A percentile compares a stretch with the other conserved stretches of the same genome.
These are phyloP conservation scores for Taenaris catops DNA, from an alignment of 2,888 invertebrate genomes.

Conservation along the genomic window DNA sequence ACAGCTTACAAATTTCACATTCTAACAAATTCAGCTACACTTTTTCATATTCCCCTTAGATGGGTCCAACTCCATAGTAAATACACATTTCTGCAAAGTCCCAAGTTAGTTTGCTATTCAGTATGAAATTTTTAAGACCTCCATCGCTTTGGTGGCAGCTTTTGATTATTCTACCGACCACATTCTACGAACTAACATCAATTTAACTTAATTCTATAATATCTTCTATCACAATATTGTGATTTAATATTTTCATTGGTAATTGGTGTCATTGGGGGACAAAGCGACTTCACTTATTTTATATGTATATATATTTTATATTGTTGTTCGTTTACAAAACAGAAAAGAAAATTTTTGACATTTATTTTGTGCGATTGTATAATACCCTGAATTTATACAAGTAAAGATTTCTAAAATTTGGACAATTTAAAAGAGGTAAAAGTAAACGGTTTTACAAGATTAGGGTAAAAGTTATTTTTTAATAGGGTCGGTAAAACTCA, in stretches of 20 bases:
- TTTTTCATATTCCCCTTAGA: too few species aligned
- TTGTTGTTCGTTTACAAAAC: conserved; percentile 26
- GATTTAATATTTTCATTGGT: conserved; percentile 35
- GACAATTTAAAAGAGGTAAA: conserved; percentile 20
- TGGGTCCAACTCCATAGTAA: too few species aligned
- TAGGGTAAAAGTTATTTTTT: conserved; percentile 13
- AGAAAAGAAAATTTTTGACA: conserved; percentile 27
- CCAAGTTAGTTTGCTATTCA: too few species aligned
- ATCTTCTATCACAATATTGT: conserved; percentile 6
- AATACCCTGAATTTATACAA: conserved; percentile 56
- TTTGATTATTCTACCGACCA: conserved; percentile 61
- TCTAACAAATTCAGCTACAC: background rate
- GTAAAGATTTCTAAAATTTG: conserved; percentile 55
- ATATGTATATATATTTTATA: too few species aligned
- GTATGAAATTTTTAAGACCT: conserved; percentile 1
- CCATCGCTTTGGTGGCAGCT: conserved; percentile 2
- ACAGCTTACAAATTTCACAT: background rate
- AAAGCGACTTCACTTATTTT: conserved; percentile 38
- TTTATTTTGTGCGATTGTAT: conserved; percentile 35
- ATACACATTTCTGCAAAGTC: too few species aligned
- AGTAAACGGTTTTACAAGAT: conserved; percentile 15
- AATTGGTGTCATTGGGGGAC: conserved; percentile 58
- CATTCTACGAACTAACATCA: conserved; percentile 67
- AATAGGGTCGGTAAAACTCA: conserved; percentile 13
- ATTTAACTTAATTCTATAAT: conserved; percentile 43